Evolutionary conservation across 2,797 vertebrate genomes (phyloP), one percentile per base, ranked within the genome.

Genomic region (Malacoraja senta): DNA sequence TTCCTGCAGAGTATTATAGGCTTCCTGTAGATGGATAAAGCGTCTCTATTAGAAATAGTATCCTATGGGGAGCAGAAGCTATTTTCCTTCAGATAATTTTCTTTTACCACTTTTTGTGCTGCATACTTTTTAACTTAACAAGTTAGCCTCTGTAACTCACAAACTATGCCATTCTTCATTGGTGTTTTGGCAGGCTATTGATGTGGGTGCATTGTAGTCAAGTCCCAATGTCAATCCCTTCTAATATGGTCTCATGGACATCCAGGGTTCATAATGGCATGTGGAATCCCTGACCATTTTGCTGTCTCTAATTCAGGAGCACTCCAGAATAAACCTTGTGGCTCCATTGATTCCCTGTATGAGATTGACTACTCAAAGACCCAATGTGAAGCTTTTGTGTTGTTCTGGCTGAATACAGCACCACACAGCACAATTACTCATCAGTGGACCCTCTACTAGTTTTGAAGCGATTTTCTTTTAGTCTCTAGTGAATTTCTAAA

Each of bases 401-500:
- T 35, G n/a, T 13, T 65, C 19, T 84, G 35, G 53, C 81, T 84
- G 44, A 84, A 29, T 84, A 61, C 38, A 8, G 53, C 17, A 38
- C 63, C 63, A 35, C 53, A 38, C 63, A 68, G 63, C 32, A 35
- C 86, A 90, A 35, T 68, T 32, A 35, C 29, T 90, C 63, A 90
- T 90, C 61, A 38, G 63, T 65, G 32, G 29, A 68, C 61, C 86
- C 17, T 68, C 32, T 38, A 38, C 61, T 38, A 65, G n/a, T 38
- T 90, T 90, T 71, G 63, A 68, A 68, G 63, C 19, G 35, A 68
- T 65, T 90, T 83, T 90, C 15, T 38, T 90, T 90, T 90, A 35
- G 86, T 68, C n/a, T 65, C 86, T 61, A 38, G 61, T 90, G 63
- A 38, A 90, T 17, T 38, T 90, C 63, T 90, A 29, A 71, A 38